Base-by-base conservation (phyloP, 2,113 vertebrate species). In the Callospermophilus lateralis region DNA sequence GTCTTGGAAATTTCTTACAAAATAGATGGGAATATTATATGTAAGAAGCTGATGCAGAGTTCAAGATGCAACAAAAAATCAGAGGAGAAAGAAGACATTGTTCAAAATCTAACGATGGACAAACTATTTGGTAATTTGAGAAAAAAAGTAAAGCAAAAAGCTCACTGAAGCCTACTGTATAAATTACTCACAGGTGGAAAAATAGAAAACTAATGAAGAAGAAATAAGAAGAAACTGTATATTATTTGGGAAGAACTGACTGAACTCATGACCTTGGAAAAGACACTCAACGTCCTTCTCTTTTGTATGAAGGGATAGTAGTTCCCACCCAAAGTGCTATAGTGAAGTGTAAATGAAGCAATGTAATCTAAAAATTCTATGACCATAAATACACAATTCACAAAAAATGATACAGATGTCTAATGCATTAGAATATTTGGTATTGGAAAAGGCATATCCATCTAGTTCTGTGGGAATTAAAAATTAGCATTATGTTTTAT, bases 71-170 rank as follows among this genome's bases (percentile, higher is more conserved):
- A 77, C 9, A 94, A 65, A 45, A 45, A 80, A 65, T 11, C 13
- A 77, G 1, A 5, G 0, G 30, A 78, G 30, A 87, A 84, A 34
- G 20, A 92, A 67, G 30, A 1, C 13, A 15, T 6, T 93, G 7
- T 78, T 87, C 20, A 48, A 63, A 96, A 81, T 83, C 80, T 48
- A 8, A 20, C 34, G 15, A 42, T 32, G 22, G 19, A 92, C 73
- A 1, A 90, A 72, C 6, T 39, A 72, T 12, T 63, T 76, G 70
- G 32, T 1, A 86, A 87, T 73, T 74, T 95, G 17, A 30, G 22
- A 51, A n/a, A 90, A 42, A 61, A 70, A 55, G 88, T 28, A 32
- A 97, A 39, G 24, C 72, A 76, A 94, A 94, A 93, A 26, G 16
- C 10, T 90, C 48, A 84, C 15, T 95, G 78, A 73, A 58, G 30